These are phyloP conservation scores for Chelon labrosus DNA, from an alignment of 2,797 vertebrate genomes.

Conservation along the genomic window DNA sequence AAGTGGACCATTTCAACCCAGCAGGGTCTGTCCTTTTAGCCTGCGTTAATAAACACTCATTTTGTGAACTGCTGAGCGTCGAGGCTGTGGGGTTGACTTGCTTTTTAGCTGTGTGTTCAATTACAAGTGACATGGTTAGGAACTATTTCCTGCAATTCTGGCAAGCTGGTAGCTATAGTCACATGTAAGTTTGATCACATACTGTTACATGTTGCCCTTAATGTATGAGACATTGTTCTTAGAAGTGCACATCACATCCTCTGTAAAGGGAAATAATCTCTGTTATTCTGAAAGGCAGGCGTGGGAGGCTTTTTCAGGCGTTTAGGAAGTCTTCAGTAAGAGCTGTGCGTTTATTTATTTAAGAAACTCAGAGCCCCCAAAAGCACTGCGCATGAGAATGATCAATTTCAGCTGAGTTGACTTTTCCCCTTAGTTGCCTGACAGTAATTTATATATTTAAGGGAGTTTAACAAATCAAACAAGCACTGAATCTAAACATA, in stretches of 20 bases:
- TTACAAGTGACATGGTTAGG: conserved; percentile 22
- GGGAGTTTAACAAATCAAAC: background rate
- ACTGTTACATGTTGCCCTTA: conserved; percentile 1
- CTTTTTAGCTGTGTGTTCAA: conserved; percentile 28
- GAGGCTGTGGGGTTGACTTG: conserved; percentile 7
- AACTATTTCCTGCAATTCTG: conserved; percentile 11
- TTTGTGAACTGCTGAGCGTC: conserved; percentile 48
- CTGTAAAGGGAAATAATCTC: conserved; percentile 9
- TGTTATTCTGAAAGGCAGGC: background rate
- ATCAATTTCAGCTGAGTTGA: background rate
- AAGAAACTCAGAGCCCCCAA: background rate
- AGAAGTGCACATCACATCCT: background rate
- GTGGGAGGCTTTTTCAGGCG: conserved; percentile 19
- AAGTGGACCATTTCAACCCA: conserved; percentile 61
- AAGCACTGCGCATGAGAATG: background rate
- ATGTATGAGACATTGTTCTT: background rate
- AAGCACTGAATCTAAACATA: too few species aligned
- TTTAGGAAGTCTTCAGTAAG: conserved; percentile 16
- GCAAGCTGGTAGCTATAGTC: background rate
- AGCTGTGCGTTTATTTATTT: conserved; percentile 21
- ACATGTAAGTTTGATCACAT: background rate
- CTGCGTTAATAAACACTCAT: conserved; percentile 58
- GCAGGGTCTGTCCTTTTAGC: conserved; percentile 45
- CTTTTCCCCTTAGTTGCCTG: background rate
- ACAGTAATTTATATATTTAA: background rate